Conservation (phyloP, 2,888 invertebrate species). For the Pyrochroa serraticornis region DNA sequence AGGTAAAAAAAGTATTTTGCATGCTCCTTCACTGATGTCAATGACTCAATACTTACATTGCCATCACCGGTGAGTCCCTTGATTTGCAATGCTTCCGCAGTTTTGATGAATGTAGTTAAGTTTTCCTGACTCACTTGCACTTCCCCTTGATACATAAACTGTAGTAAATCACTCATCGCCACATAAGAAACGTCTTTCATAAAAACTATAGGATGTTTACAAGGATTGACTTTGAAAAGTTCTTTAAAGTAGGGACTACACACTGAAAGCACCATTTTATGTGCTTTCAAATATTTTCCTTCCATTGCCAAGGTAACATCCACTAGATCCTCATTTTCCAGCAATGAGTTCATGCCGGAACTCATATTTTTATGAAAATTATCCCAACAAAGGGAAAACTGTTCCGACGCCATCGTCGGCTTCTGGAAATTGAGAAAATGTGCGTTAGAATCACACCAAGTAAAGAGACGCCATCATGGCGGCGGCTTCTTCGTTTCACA, state of each 20-base stretch:
- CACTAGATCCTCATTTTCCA: slow-evolving; percentile 56
- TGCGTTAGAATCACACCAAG: slow-evolving; percentile 1
- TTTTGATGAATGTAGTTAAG: slow-evolving; percentile 56
- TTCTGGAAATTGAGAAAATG: slow-evolving; percentile 16
- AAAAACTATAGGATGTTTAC: slow-evolving; percentile 69
- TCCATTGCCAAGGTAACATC: slow-evolving; percentile 58
- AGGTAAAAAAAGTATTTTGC: too few relatives aligned
- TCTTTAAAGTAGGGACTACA: slow-evolving; percentile 75
- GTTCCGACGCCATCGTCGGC: slow-evolving; percentile 64
- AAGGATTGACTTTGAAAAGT: slow-evolving; percentile 70
- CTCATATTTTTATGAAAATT: slow-evolving; percentile 75
- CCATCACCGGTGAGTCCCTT: slow-evolving; percentile 57
- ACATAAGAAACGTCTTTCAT: slow-evolving; percentile 65
- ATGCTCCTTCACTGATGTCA: too few relatives aligned
- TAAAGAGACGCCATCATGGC: slow-evolving; percentile 46
- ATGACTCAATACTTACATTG: slow-evolving; percentile 51
- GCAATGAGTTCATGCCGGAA: slow-evolving; percentile 65
- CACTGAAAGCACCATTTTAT: slow-evolving; percentile 73
- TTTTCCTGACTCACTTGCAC: slow-evolving; percentile 58
- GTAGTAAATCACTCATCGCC: slow-evolving; percentile 63
- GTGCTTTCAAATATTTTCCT: slow-evolving; percentile 71
- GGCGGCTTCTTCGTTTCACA: slow-evolving; percentile 11
- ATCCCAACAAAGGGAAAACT: slow-evolving; percentile 75
- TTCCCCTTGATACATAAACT: slow-evolving; percentile 68
- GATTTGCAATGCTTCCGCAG: slow-evolving; percentile 57